Base-by-base conservation (phyloP, 92 coral and sea anemone genomes). In the Virgularia gustaviana region DNA sequence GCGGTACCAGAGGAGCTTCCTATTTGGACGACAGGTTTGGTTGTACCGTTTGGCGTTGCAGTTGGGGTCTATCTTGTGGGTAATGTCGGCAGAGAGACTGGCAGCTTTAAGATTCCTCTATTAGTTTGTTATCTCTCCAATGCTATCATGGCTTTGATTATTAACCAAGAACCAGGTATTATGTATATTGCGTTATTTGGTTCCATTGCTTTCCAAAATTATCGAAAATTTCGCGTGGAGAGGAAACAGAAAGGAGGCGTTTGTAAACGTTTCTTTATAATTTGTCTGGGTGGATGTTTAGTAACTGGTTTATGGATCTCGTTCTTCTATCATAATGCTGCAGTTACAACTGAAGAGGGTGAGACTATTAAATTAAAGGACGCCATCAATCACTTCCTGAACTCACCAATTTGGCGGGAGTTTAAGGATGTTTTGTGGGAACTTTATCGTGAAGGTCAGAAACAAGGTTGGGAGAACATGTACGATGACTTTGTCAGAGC, bases 401-500 rank as follows among this genome's bases (percentile, higher is more conserved):
- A 87, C 20, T 94, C 99, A 0, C 99, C 99, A n/a, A 90, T 87
- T 36, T 94, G 99, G 99, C 38, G 85, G 57, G 99, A 94, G 61
- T 94, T 94, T 56, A 90, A 81, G 64, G 90, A 89, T 23, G 96
- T 90, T 11, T n/a, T 89, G 2, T 90, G 89, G 88, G 87, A 88
- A 42, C 73, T 94, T 6, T 94, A 80, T 44, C 78, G 80, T 24
- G 88, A 94, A 61, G 99, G 99, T 6, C 99, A 94, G 61, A 85
- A 70, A 49, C 85, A 90, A 18, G 99, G 99, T 12, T 94, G 99
- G 99, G 86, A 88, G n/a, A 94, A 85, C 54, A 44, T 94, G 64
- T 94, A 94, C 64, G 99, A 94, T 45, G 99, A 94, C 28, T 89
- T 94, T 78, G 96, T 94, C 0, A 89, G 83, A 72, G 94, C 99